phyloP scores from a whole-genome alignment of 2,113 vertebrate species.

The Bufo bufo region DNA sequence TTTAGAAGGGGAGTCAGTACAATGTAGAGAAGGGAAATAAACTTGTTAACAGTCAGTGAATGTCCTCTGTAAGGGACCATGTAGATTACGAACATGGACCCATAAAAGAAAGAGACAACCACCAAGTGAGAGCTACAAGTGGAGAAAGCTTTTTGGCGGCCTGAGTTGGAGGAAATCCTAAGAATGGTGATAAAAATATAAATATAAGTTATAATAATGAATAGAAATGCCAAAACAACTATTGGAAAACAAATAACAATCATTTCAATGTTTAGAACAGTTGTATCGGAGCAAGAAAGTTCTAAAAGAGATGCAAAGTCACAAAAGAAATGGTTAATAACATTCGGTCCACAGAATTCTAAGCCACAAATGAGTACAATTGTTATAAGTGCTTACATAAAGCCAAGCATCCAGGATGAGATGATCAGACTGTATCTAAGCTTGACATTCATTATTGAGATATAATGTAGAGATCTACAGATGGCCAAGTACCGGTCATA shows the following conservation, averaged over 20 bases:
- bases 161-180: neutral
- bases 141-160: neutral
- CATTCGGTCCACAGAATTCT: neutral
- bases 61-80: conserved; percentile 1
- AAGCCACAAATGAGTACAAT: neutral
- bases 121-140: neutral
- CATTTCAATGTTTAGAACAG: neutral
- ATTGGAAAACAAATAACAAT: neutral
- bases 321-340: conserved; percentile 5
- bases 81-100: neutral
- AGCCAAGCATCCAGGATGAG: neutral
- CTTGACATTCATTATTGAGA: neutral
- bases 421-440: neutral
- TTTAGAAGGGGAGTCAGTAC: neutral
- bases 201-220: neutral
- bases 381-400: neutral
- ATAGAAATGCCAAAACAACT: neutral
- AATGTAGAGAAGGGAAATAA: neutral
- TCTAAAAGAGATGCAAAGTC: neutral
- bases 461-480: neutral
- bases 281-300: neutral
- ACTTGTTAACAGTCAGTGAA: neutral
- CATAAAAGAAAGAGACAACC: neutral
- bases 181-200: neutral
- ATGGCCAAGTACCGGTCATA: conserved; percentile 20